Base-by-base conservation (phyloP, 2,113 vertebrate species). In the Cyrtonyx montezumae region DNA sequence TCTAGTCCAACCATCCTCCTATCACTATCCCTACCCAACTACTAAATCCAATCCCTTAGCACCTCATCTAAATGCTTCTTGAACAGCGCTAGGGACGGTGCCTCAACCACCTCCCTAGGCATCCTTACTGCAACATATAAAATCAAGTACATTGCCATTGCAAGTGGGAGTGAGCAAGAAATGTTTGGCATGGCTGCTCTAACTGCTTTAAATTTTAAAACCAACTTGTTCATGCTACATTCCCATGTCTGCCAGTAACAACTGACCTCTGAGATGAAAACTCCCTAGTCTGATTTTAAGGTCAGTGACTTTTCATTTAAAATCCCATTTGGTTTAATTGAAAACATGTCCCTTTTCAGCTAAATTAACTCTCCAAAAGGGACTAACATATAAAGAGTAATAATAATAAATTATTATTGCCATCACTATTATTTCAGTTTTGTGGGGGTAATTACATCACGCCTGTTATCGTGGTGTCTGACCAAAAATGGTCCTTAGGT, bases 381-480 rank as follows among this genome's bases (percentile, higher is more conserved):
- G 53, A 61, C 7, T 3, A 78, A 30, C 14, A 8, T 34, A 61
- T 61, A 61, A 90, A 75, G 49, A 82, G 69, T 75, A 90, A 88
- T 20, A 36, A 67, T 40, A 81, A 76, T 87, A 88, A 79, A 81
- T 92, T 84, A 75, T 69, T 49, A 51, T 51, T 75, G 45, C 45
- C 51, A 34, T 84, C 14, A 4, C 8, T 28, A 21, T 34, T 88
- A 78, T 63, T 93, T 81, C 75, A 51, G 15, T 49, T 55, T 56
- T 25, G 19, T 3, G 45, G 75, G 37, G 18, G 12, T n/a, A 26
- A 86, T 91, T 56, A 78, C 66, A 1, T 94, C 90, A 86, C 75
- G 13, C 30, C 56, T 95, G 79, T 59, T 91, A 88, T 76, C 51
- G 25, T 28, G 61, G 2, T 94, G 88, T 93, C 94, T 90, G 86